Base-by-base conservation (phyloP, 2,113 vertebrate species). In the Ibidorhyncha struthersii region DNA sequence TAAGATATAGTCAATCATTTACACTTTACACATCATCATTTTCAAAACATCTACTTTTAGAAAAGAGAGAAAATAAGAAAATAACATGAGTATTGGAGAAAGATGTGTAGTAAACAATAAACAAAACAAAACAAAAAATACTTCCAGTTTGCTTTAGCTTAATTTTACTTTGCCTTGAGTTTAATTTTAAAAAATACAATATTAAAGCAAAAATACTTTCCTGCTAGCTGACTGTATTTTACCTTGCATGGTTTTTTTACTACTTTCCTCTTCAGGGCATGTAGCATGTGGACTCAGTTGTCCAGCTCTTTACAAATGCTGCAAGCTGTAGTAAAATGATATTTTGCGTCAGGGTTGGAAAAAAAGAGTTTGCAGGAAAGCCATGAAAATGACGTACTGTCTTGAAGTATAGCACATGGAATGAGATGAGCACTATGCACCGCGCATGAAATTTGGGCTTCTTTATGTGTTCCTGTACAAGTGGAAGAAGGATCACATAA, bases 401-500 rank as follows among this genome's bases (percentile, higher is more conserved):
- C n/a, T 71, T 78, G 41, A 86, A 73, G 26, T 38, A 58, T 6
- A 81, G 47, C 8, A 36, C 29, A 9, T 22, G 23, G 47, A 96
- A 67, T 72, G 49, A 93, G 25, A 79, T 34, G 21, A 38, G 26
- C 12, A 43, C 23, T 73, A 62, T 43, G 47, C 6, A 91, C 16
- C 1, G 2, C 21, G 27, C 69, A 63, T 27, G 73, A 86, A 89
- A 88, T 80, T 82, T 61, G 67, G 11, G 16, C 5, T 76, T 84
- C n/a, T 71, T 81, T 82, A 79, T 5, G 2, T 67, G 22, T 82
- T 87, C 56, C 19, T 38, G 40, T 58, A 62, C 25, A 88, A 82
- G 14, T n/a, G 25, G 62, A 95, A 91, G 81, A 93, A 94, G 32
- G 34, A 90, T 85, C 18, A 4, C 19, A 50, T 67, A 88, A 62